Evolutionary conservation across 2,797 vertebrate species (phyloP), one percentile per base, ranked within the genome.

Genomic region (Acanthurus lineatus): DNA sequence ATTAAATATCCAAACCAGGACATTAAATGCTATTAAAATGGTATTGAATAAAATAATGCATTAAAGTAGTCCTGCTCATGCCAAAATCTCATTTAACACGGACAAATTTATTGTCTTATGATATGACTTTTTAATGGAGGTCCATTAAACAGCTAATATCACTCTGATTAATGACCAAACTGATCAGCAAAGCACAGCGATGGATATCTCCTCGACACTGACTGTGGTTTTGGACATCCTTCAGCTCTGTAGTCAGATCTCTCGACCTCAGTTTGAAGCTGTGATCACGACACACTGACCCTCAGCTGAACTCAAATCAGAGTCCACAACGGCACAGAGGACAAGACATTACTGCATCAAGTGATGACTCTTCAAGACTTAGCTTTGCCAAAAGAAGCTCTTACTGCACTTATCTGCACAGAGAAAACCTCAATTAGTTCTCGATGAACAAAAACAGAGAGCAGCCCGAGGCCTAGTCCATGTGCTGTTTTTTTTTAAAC

Each of bases 271-370:
- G 60, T 3, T 2, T 6, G 61, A 3, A 16, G 57, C 61, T 58
- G 12, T 66, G 20, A 79, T 69, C 40, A 38, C 0, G 48, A 78
- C 71, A 48, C 51, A 1, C 38, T 45, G 84, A 83, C 77, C 82
- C 72, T 53, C 42, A 0, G 56, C 32, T 86, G 84, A 85, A 77
- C 82, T 77, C 67, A 22, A 73, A 81, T 72, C 69, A 74, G 72
- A 79, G 69, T 38, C 75, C 40, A 42, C 12, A 2, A 4, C 35
- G 19, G 51, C 70, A 38, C 53, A 20, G 54, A 51, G 40, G 35
- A 58, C 44, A 72, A 86, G 35, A 42, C 68, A 76, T 42, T 58
- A 0, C 64, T 56, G 65, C 76, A 45, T 54, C 83, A 4, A 48
- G 0, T 53, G 61, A 73, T 63, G 77, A 69, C 75, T 76, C 57